Conservation (phyloP, 2,797 vertebrate species). For the Chanos chanos region DNA sequence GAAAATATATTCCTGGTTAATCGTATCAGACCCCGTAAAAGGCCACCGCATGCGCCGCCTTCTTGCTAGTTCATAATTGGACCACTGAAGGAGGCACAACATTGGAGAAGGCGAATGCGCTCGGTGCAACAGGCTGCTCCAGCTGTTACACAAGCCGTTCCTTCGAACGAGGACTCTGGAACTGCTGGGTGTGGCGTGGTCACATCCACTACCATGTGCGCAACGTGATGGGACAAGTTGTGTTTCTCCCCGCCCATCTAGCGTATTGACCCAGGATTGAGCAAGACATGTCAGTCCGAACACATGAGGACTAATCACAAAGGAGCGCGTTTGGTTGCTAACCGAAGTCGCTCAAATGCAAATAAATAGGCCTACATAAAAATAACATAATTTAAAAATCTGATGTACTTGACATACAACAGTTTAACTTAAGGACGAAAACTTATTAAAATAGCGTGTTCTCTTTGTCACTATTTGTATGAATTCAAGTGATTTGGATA, state of each 20-base stretch:
- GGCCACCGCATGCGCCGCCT: constrained; percentile 60
- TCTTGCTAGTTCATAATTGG: constrained; percentile 43
- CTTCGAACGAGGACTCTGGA: constrained; percentile 20
- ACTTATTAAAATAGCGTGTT: too few species aligned
- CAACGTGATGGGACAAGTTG: constrained; percentile 59
- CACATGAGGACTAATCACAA: too few species aligned
- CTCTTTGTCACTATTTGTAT: too few species aligned
- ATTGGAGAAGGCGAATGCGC: constrained; percentile 47
- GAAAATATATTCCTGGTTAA: constrained; percentile 16
- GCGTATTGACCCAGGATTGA: constrained; percentile 59
- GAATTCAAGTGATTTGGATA: too few species aligned
- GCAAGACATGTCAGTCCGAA: neutral
- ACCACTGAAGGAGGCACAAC: constrained; percentile 46
- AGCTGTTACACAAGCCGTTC: constrained; percentile 63
- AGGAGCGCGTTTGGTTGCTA: too few species aligned
- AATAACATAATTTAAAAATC: too few species aligned
- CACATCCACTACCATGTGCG: constrained; percentile 62
- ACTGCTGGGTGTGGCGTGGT: constrained; percentile 63
- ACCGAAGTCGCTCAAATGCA: too few species aligned
- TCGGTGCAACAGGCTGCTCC: constrained; percentile 48
- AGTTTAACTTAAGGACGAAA: too few species aligned
- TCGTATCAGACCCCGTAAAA: constrained; percentile 16
- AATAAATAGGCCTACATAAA: too few species aligned
- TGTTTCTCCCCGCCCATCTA: constrained; percentile 41
- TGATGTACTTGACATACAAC: too few species aligned